Evolutionary conservation across 2,888 invertebrate genomes (phyloP), one percentile per base, ranked within the genome.

Genomic region (Eupeodes latifasciatus): DNA sequence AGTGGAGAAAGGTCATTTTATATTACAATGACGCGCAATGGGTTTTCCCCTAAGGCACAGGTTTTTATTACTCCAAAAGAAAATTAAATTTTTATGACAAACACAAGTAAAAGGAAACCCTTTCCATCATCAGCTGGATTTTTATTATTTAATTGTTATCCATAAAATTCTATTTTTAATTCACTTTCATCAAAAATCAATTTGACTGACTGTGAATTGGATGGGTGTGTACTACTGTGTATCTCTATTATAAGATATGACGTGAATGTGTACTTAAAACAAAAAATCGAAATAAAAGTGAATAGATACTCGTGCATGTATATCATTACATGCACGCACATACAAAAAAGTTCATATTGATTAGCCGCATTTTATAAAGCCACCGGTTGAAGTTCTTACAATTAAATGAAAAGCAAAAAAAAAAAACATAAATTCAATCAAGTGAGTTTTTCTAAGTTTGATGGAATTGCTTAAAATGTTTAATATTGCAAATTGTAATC

Each of bases 281-380:
- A 49, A 16, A 61, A n/a, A 14, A 61, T 27, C 27, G 27, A 14
- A 40, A 27, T 5, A 67, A 34, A 6, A 11, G 12, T 5, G 19
- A 12, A 34, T 57, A 57, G 34, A 7, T 59, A 59, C 55, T 59
- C 34, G 27, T 40, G 40, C 5, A 10, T 47, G 40, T 40, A 10
- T 47, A 64, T 16, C 36, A 77, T 69, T 69, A 71, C 49, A 77
- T 64, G 61, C 40, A 16, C 64, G 69, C 64, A 64, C 69, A 80
- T 80, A 27, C 19, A 27, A 27, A 69, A 74, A 76, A 76, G 77
- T 81, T 81, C 57, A 79, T 69, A 72, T 72, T 67, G 77, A 78
- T 83, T 83, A 83, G 64, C 77, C 19, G 61, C 47, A 47, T 27
- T 27, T 27, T 40, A 66, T 36, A 74, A 53, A 47, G 72, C 64